Base-by-base conservation (phyloP, 1,140 invertebrate species). In the Bombus difficillimus region DNA sequence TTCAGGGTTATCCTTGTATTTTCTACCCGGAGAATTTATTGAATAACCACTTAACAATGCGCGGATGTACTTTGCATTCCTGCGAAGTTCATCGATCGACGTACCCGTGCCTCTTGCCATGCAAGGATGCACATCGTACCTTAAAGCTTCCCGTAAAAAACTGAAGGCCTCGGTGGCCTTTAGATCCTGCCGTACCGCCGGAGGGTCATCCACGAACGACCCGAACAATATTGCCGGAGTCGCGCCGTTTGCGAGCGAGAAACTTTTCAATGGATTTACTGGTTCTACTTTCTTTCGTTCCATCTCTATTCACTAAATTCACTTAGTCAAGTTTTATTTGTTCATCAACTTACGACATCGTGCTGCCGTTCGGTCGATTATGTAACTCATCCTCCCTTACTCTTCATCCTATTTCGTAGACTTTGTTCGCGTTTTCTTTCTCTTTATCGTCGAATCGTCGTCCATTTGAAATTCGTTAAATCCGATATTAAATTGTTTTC, bases 301-400 rank as follows among this genome's bases (percentile, higher is more conserved):
- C 80, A 76, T 86, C 85, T 85, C 85, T 87, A 92, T 92, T 92
- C 91, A 87, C 86, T 86, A 85, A 87, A 92, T 92, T 92, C 91
- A 92, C 91, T 92, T 91, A 90, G 88, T 88, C 89, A 90, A 92
- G 89, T 92, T 92, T 92, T 92, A 92, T 92, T 92, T 89, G 79
- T 75, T 89, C 73, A 72, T 81, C 83, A 91, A 92, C 88, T 92
- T 90, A 87, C 89, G 87, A 87, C 86, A 87, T 86, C 86, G 81
- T 85, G 78, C 83, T 59, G 81, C 91, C 81, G 83, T 83, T 92
- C 86, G 85, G 74, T 88, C 90, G 92, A 92, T 92, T 92, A 92
- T 92, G 89, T 90, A 91, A 92, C 89, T 86, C 87, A 15, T 75
- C 64, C 74, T 77, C 75, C 10, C 53, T 4, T 32, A 1, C 75